Base-by-base conservation (phyloP, 2,797 vertebrate species). In the Epinephelus malabaricus region DNA sequence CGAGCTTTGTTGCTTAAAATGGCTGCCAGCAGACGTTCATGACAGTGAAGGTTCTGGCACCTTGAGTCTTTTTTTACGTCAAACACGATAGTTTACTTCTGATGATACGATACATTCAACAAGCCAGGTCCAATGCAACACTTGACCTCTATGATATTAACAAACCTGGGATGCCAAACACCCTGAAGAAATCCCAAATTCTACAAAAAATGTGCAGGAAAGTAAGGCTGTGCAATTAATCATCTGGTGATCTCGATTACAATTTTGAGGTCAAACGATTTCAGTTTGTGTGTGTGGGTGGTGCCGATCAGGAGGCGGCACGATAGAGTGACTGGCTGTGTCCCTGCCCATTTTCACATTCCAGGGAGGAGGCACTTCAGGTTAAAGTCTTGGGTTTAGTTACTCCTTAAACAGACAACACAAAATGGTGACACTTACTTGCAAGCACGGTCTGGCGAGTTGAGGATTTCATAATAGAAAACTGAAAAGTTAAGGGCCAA, bases 401-500 rank as follows among this genome's bases (percentile, higher is more conserved):
- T 8, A 34, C 34, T 34, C 34, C 6, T 30, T 46, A 38, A 38
- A 34, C 10, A n/a, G 11, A 6, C 1, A 23, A 61, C 15, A 25
- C 23, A 2, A 0, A 49, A 68, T 15, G 4, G 11, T n/a, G 1
- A 18, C 13, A 49, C 95, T 46, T 56, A 99, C 98, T 96, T 97
- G 97, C 98, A 99, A 78, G 98, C 98, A 55, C 97, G 97, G 94
- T 99, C 98, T 53, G 98, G 98, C 84, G 97, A 98, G 95, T 99
- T 99, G 94, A 99, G 98, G 94, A 99, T 99, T 97, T 99, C 98
- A 88, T 98, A 99, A 94, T 99, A 99, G 96, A 99, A 99, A 95
- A 99, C 97, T 0, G 98, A 99, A 91, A 99, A 98, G 94, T 99
- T 99, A 85, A 99, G 98, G 72, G 98, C 98, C 87, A 99, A 95